These are phyloP conservation scores for Chrysocyon brachyurus DNA, from an alignment of 2,797 vertebrate species.

Conservation along the genomic window DNA sequence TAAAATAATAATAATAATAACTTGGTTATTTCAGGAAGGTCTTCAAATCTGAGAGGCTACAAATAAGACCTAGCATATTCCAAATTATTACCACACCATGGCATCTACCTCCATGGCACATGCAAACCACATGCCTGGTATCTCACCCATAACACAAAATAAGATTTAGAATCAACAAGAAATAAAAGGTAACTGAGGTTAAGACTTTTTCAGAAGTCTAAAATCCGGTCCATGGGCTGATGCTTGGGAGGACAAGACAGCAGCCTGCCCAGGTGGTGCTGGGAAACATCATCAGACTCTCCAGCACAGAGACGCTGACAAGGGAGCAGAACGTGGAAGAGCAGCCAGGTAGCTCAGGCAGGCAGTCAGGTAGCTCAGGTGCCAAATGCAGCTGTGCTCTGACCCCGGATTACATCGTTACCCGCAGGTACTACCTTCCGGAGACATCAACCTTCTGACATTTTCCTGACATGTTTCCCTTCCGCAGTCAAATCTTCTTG, in stretches of 20 bases:
- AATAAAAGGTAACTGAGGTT: not conserved
- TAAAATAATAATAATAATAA: not conserved
- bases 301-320: not conserved
- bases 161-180: not conserved
- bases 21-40: not conserved
- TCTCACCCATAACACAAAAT: not conserved
- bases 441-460: conserved; percentile 26
- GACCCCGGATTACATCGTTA: not conserved
- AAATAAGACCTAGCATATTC: not conserved
- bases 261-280: not conserved
- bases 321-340: not conserved
- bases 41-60: not conserved
- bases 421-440: not conserved
- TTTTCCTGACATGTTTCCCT: not conserved
- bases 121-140: not conserved
- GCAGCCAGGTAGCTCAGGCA: rapidly evolving
- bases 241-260: not conserved
- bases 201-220: not conserved
- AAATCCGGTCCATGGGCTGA: not conserved
- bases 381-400: not conserved
- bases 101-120: not conserved
- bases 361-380: not conserved
- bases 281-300: not conserved
- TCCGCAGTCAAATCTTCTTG: conserved; percentile 5
- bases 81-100: not conserved